These are phyloP conservation scores for Oxyscelio sp. DNA, from an alignment of 2,888 invertebrate species.

Conservation along the genomic window DNA sequence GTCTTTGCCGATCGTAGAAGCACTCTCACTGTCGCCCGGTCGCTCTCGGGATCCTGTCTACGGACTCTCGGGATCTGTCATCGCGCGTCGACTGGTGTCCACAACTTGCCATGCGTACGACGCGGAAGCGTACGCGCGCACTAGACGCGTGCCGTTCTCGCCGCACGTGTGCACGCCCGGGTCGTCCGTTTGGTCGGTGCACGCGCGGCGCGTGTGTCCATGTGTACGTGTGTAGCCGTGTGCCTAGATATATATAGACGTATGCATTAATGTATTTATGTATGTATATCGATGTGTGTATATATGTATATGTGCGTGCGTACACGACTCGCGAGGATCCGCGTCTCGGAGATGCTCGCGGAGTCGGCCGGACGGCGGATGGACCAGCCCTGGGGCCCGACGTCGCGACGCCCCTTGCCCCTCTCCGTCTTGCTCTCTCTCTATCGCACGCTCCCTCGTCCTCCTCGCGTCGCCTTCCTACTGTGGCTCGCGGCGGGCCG, in stretches of 20 bases:
- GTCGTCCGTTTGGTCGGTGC: constrained; percentile 5
- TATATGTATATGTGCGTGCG: constrained; percentile 70
- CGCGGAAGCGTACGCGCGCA: constrained; percentile 70
- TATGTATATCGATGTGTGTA: constrained; percentile 29
- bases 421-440: constrained; percentile 48
- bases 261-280: constrained; percentile 43
- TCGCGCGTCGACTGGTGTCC: constrained; percentile 40
- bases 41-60: constrained; percentile 7
- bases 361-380: constrained; percentile 88
- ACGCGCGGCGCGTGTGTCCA: constrained; percentile 49
- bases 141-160: constrained; percentile 41
- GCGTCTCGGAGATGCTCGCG: constrained; percentile 85
- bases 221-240: constrained; percentile 39
- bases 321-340: constrained; percentile 81
- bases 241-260: constrained; percentile 14
- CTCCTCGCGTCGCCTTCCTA: constrained; percentile 28
- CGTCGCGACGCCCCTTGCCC: constrained; percentile 78
- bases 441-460: constrained; percentile 54
- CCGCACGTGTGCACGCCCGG: constrained; percentile 40
- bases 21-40: constrained; percentile 14
- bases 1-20: constrained; percentile 17
- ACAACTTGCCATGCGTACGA: constrained; percentile 43
- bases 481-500: constrained; percentile 37
- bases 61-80: constrained; percentile 70
- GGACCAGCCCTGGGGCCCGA: constrained; percentile 86